A percentile compares a stretch with the other conserved stretches of the same genome.
phyloP scores from a whole-genome alignment of 30 jellyfish, hydroid and myxozoan genomes.

The Aurelia aurita region DNA sequence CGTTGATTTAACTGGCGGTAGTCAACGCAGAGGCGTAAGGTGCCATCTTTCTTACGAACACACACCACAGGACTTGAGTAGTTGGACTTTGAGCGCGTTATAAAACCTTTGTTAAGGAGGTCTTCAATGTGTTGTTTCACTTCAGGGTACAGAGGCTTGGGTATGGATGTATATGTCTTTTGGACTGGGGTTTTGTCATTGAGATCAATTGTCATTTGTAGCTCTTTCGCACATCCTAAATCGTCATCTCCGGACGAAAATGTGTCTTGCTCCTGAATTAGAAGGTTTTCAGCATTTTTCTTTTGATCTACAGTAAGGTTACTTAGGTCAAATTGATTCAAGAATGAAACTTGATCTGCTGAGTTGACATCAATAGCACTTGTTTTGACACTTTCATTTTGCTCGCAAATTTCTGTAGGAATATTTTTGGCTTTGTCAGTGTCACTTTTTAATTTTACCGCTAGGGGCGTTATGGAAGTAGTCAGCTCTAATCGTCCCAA shows the following conservation, averaged over 20 bases:
- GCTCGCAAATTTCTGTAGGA: conserved; percentile 15
- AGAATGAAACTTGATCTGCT: conserved; percentile 31
- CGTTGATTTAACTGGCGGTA: conserved; percentile 35
- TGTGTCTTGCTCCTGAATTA: conserved; percentile 29
- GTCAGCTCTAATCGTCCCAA: conserved; percentile 43
- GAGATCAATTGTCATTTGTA: conserved; percentile 6
- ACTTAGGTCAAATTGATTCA: conserved; percentile 43
- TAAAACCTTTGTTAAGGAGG: conserved; percentile 23
- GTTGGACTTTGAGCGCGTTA: conserved; percentile 15
- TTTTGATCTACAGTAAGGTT: conserved; percentile 46
- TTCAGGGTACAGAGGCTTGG: conserved; percentile 18
- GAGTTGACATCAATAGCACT: conserved; percentile 24
- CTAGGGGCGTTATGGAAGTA: conserved; percentile 24
- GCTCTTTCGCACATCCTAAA: conserved; percentile 9
- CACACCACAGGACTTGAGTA: conserved; percentile 54
- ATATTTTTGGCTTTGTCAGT: conserved; percentile 10
- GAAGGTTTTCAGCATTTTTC: conserved; percentile 14
- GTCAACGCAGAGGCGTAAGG: conserved; percentile 41
- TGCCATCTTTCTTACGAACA: conserved; percentile 39
- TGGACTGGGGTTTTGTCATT: conserved; percentile 1
- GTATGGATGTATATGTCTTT: conserved; percentile 1
- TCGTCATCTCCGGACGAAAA: conserved; percentile 40
- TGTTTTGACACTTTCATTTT: conserved; percentile 16
- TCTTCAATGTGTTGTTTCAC: conserved; percentile 42
- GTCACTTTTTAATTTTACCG: conserved; percentile 39